Conservation (phyloP, 2,888 invertebrate species). For the Falcaria lacertinaria region DNA sequence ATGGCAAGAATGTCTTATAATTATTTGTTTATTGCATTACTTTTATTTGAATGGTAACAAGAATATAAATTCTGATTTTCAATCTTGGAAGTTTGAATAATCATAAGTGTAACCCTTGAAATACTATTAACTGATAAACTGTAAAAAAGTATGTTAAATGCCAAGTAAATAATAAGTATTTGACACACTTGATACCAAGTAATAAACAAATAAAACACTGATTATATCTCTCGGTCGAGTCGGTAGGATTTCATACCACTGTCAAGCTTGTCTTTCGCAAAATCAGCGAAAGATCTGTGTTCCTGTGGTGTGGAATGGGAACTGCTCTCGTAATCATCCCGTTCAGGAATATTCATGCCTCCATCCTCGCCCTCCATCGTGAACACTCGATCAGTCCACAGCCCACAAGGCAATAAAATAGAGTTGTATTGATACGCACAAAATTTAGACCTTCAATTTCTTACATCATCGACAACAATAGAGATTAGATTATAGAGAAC, state of each 20-base stretch:
- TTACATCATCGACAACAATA: conserved; percentile 76
- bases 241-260: conserved; percentile 49
- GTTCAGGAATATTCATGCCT: conserved; percentile 49
- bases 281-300: conserved; percentile 70
- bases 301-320: conserved; percentile 70
- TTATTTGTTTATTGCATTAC: no score
- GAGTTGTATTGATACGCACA: not conserved
- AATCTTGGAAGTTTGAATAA: no score
- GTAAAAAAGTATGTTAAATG: no score
- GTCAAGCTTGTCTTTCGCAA: conserved; percentile 72
- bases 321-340: conserved; percentile 65
- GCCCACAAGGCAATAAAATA: conserved; percentile 38
- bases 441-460: conserved; percentile 53
- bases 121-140: no score
- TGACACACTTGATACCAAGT: no score
- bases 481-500: conserved; percentile 10
- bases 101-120: no score
- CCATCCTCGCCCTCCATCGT: conserved; percentile 62
- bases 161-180: no score
- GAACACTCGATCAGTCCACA: no score
- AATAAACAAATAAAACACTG: no score
- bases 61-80: no score
- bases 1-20: no score
- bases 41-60: no score
- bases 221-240: not conserved